These are phyloP conservation scores for Raja brachyura DNA, from an alignment of 2,113 vertebrate species.

Conservation along the genomic window DNA sequence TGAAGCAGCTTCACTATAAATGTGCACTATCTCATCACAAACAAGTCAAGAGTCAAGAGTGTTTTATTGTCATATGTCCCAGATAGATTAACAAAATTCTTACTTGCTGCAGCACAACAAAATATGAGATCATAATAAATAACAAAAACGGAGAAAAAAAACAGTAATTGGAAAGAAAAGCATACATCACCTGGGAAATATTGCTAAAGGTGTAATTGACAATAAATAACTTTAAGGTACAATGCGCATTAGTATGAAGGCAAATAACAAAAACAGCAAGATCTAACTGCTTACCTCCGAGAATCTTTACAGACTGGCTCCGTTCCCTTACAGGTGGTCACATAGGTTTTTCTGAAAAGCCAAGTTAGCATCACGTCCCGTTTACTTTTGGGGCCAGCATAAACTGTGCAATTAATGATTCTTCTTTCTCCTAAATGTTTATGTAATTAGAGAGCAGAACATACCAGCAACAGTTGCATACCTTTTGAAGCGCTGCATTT, in stretches of 20 bases:
- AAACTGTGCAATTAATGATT: background rate
- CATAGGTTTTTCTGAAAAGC: background rate
- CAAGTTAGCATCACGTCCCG: background rate
- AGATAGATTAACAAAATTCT: no score
- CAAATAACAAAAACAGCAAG: background rate
- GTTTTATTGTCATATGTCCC: no score
- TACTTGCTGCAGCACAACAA: no score
- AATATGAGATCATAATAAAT: no score
- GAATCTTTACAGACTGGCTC: background rate
- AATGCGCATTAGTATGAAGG: background rate
- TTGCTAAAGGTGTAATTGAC: background rate
- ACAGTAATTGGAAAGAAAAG: background rate
- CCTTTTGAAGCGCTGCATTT: background rate
- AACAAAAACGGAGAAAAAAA: no score
- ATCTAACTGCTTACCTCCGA: background rate
- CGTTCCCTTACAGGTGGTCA: background rate
- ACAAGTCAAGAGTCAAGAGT: no score
- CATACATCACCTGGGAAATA: background rate
- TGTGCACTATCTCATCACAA: background rate
- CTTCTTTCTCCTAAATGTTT: conserved; percentile 2
- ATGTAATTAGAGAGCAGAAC: background rate
- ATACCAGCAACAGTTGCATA: background rate
- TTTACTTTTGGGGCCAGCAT: background rate
- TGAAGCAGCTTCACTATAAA: background rate
- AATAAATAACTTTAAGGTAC: background rate